A percentile compares a stretch with the other conserved stretches of the same genome.
phyloP scores from a whole-genome alignment of 2,113 vertebrate species.

The Micromys minutus region DNA sequence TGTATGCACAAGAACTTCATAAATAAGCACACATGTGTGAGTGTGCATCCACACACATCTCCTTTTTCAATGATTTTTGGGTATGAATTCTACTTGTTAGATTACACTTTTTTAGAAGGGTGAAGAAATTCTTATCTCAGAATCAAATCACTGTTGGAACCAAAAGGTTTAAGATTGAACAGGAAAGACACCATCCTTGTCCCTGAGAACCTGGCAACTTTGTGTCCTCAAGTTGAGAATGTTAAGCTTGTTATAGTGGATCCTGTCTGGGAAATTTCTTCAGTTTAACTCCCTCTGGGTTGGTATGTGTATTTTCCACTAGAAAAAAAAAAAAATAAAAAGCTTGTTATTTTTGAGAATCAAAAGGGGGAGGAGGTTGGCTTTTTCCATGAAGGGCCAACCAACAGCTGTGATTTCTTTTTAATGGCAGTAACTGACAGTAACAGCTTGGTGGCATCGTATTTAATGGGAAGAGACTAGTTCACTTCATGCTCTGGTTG shows the following conservation, averaged over 20 bases:
- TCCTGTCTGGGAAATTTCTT: not conserved
- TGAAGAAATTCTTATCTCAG: not conserved
- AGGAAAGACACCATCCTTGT: not conserved
- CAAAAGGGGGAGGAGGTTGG: slow-evolving; percentile 41
- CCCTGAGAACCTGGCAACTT: not conserved
- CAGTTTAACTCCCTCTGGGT: slow-evolving; percentile 10
- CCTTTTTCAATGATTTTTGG: not conserved
- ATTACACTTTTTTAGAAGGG: slow-evolving; percentile 27
- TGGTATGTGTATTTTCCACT: not conserved
- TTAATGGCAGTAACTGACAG: slow-evolving; percentile 61
- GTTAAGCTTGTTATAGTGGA: not conserved
- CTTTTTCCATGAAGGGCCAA: slow-evolving; percentile 46
- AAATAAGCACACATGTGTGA: too few relatives aligned
- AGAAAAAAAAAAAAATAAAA: not conserved
- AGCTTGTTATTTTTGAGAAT: slow-evolving; percentile 54
- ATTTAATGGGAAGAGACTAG: slow-evolving; percentile 66
- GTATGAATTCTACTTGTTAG: not conserved
- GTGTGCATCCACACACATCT: not conserved
- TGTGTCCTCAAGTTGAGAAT: not conserved
- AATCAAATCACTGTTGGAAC: not conserved
- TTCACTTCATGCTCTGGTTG: slow-evolving; percentile 62
- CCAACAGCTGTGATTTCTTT: slow-evolving; percentile 62
- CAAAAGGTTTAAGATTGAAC: not conserved
- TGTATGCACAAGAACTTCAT: not conserved
- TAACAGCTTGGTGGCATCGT: slow-evolving; percentile 69